Base-by-base conservation (phyloP, 2,113 vertebrate genomes). In the Cichladusa arquata region DNA sequence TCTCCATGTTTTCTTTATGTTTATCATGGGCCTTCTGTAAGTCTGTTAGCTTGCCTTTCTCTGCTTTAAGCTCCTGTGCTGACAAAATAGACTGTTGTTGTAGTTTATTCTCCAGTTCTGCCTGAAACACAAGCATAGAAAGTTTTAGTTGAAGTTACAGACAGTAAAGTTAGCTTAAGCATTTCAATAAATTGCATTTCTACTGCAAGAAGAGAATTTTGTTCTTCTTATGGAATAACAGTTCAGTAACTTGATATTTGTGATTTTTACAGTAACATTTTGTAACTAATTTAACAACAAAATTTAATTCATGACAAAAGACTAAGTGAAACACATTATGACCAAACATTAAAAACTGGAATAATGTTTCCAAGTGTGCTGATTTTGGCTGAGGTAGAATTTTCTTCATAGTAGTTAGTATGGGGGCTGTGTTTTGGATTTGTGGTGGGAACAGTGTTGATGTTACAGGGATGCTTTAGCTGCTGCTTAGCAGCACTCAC, bases 51-150 rank as follows among this genome's bases (percentile, higher is more conserved):
- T 97, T 98, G 81, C 92, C 97, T 93, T 96, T 99, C 96, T 99
- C 98, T 45, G 97, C 88, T 65, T 85, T 91, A 85, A 99, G 97
- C 50, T 99, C 98, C 93, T 99, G 97, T 60, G 92, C 94, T 71
- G 99, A 96, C 19, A 97, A 95, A 3, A 97, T 96, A 80, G 98
- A 95, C 90, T 98, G 98, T 50, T 98, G 98, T 69, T 97, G 98
- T 47, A 99, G 96, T 95, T 98, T 98, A 72, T 88, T 97, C 96
- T 99, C 98, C 86, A 98, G 98, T 74, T 99, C 98, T 86, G 97
- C 97, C 99, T 99, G 96, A 87, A 98, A 97, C 83, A 95, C 12
- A 96, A 62, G 57, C 33, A 86, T 7, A 89, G 12, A 8, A 92
- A 62, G 31, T 60, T 88, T 86, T 51, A 70, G 5, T 50, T 85